Conservation (phyloP, 2,797 vertebrate genomes). For the Somateria mollissima region DNA sequence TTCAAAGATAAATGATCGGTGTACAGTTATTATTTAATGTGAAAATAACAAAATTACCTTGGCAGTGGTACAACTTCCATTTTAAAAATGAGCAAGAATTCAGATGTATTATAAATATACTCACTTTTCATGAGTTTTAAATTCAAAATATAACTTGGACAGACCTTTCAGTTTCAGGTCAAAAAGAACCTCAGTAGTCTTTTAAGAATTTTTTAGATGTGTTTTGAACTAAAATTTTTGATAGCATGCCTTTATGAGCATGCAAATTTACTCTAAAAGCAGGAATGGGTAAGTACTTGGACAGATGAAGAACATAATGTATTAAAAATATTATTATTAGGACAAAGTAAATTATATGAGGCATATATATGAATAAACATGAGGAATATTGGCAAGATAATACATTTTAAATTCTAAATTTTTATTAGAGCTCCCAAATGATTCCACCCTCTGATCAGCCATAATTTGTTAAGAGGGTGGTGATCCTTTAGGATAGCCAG, state of each 20-base stretch:
- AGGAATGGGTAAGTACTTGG: neutral
- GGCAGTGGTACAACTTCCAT: neutral
- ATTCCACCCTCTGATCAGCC: neutral
- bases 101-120: neutral
- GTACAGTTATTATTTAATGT: neutral
- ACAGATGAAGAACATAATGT: neutral
- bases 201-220: neutral
- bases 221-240: neutral
- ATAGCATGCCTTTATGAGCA: neutral
- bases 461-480: neutral
- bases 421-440: neutral
- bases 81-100: neutral
- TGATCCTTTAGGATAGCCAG: neutral
- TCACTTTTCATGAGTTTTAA: neutral
- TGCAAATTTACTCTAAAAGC: too few species aligned
- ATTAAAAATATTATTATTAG: neutral
- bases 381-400: neutral
- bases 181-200: neutral
- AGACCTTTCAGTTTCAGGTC: neutral
- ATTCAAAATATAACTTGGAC: neutral
- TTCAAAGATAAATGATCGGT: neutral
- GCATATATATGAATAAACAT: neutral
- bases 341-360: neutral
- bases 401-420: neutral
- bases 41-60: neutral